Base-by-base conservation (phyloP, 2,888 invertebrate species). In the Rhagophthalmus giganteus region DNA sequence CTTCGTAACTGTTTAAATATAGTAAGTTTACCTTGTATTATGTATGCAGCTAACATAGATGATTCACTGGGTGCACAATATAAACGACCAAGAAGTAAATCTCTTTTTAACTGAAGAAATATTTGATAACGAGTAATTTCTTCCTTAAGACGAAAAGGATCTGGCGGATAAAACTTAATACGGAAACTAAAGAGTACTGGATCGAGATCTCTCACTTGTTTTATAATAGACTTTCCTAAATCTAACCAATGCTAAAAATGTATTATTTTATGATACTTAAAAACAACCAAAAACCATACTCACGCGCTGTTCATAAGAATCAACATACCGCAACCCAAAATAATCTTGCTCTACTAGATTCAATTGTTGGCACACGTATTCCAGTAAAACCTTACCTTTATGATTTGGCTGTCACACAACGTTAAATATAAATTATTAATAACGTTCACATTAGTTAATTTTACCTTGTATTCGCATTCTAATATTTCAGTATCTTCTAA, bases 121-220 rank as follows among this genome's bases (percentile, higher is more conserved):
- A 95, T 84, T 76, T 96, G 95, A 77, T 97, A 97, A 67, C 95
- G 83, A 57, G 96, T 94, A 57, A 94, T 88, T 75, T 96, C 92
- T 73, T 96, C 97, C 74, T 92, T 93, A 59, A 98, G 79, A 42
- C 91, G 82, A 73, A 91, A 82, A 9, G 97, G 96, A 77, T 97
- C 94, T 47, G 92, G 91, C 9, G 98, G 97, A 75, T 98, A 98
- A 76, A 94, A 98, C 79, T 97, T 97, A 58, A 97, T 93, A 57
- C 97, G 90, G 76, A 98, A 94, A 77, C 94, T 95, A 73, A 98
- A 91, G 53, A 95, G 78, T 68, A 94, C 88, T 54, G 94, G 92
- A 65, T 91, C 88, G 67, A 94, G 84, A 77, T 94, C 95, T 87
- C 91, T 93, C 24, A 94, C 88, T 83, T 94, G 94, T 74, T 94